A percentile compares a stretch with the other conserved stretches of the same genome.
Conservation (phyloP, 2,113 vertebrate genomes). For the Oncorhynchus nerka region DNA sequence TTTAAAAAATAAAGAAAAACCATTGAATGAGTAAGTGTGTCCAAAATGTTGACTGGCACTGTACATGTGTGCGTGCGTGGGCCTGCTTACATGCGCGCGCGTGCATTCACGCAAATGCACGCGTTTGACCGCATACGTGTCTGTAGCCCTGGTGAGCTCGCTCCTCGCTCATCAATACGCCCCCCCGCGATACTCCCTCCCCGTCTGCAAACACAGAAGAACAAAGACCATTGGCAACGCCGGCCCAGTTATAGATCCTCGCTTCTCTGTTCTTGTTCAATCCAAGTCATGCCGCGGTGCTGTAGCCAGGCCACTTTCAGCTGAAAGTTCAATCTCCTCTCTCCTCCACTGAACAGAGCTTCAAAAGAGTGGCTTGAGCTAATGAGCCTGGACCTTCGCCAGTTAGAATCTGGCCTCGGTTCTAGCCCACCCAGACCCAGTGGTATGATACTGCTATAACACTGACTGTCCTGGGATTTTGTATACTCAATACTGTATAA, state of each 20-base stretch:
- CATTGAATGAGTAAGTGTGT: too few relatives aligned
- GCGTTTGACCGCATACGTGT: conserved; percentile 15
- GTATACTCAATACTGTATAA: too few relatives aligned
- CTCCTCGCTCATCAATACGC: conserved; percentile 48
- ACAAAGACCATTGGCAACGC: conserved; percentile 66
- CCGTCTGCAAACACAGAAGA: conserved; percentile 61
- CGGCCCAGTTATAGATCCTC: conserved; percentile 66
- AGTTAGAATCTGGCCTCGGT: conserved; percentile 13
- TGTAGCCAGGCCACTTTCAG: conserved; percentile 22
- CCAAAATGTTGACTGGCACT: too few relatives aligned
- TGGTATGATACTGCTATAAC: background rate
- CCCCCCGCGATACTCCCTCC: conserved; percentile 48
- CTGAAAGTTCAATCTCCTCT: conserved; percentile 56
- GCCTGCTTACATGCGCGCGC: background rate
- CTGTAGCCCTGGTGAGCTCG: conserved; percentile 57
- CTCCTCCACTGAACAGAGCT: conserved; percentile 49
- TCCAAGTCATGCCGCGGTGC: conserved; percentile 51
- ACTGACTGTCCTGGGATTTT: too few relatives aligned
- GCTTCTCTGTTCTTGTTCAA: conserved; percentile 58
- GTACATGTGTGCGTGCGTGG: background rate
- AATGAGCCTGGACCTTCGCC: conserved; percentile 57
- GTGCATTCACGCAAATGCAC: conserved; percentile 6
- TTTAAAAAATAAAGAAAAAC: too few relatives aligned
- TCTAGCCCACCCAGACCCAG: conserved; percentile 35
- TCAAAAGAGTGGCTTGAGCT: conserved; percentile 20